Percentiles rank a stretch among this genome's conserved stretches.
These are phyloP conservation scores for Scaptomyza polygonia DNA, from an alignment of 2,888 invertebrate species.

Conservation along the genomic window DNA sequence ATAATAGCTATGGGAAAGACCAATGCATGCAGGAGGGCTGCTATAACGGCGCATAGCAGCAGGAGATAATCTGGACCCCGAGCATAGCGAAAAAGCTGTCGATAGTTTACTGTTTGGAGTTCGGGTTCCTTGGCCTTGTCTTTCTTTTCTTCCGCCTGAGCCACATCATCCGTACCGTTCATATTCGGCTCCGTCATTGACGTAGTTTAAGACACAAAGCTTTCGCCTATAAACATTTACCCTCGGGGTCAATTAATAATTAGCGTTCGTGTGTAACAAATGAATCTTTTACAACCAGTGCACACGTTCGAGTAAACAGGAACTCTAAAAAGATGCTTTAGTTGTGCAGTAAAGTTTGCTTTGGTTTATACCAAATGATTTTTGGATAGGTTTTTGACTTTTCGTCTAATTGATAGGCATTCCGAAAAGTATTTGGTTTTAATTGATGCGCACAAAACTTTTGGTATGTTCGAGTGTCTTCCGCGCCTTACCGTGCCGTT, in stretches of 20 bases:
- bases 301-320: not conserved
- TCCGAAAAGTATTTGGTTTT: conserved; percentile 13
- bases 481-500: conserved; percentile 43
- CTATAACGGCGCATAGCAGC: conserved; percentile 85
- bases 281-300: conserved; percentile 13
- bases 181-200: conserved; percentile 35
- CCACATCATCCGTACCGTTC: conserved; percentile 24
- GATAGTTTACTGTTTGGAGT: conserved; percentile 61
- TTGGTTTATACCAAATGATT: conserved; percentile 1
- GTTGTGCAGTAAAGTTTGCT: not conserved
- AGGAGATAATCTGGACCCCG: conserved; percentile 86
- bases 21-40: conserved; percentile 86
- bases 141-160: conserved; percentile 37
- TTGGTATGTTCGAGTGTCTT: conserved; percentile 8
- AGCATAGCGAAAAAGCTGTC: conserved; percentile 86
- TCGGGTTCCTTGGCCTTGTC: conserved; percentile 28
- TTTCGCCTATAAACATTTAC: conserved; percentile 59
- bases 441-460: conserved; percentile 10
- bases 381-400: conserved; percentile 4
- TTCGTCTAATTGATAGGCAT: conserved; percentile 13
- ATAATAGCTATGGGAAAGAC: conserved; percentile 88
- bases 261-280: conserved; percentile 34
- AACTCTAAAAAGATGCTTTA: not conserved
- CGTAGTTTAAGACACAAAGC: conserved; percentile 23
- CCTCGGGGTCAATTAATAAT: conserved; percentile 72